A percentile compares a stretch with the other conserved stretches of the same genome.
phyloP scores from a whole-genome alignment of 2,113 vertebrate species.

The Malurus alboscapulatus region DNA sequence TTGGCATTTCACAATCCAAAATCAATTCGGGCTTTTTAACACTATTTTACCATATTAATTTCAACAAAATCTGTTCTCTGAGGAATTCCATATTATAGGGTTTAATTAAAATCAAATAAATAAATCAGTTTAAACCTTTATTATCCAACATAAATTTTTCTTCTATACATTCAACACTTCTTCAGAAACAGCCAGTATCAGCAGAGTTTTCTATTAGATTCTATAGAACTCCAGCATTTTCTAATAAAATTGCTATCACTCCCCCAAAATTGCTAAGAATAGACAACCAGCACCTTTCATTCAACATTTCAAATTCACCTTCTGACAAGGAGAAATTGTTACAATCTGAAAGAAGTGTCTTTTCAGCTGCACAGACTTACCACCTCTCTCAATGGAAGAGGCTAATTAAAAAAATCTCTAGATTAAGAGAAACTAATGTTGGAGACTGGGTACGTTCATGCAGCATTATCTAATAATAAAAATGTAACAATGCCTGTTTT shows the following conservation, averaged over 20 bases:
- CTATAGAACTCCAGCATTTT: neutral
- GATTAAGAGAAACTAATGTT: neutral
- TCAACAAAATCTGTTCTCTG: neutral
- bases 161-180: neutral
- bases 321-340: neutral
- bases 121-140: neutral
- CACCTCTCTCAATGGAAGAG: neutral
- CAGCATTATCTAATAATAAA: neutral
- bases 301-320: neutral
- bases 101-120: neutral
- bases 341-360: neutral
- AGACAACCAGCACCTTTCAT: neutral
- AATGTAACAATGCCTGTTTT: neutral
- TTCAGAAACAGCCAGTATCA: neutral
- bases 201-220: neutral
- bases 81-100: neutral
- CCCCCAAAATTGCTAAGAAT: neutral
- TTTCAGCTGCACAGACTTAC: neutral
- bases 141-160: neutral
- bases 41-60: neutral
- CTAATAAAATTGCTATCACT: neutral
- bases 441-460: neutral
- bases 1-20: conserved; percentile 8
- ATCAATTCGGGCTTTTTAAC: conserved; percentile 30
- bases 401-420: neutral